A percentile compares a stretch with the other conserved stretches of the same genome.
These are phyloP conservation scores for Elaphurus davidianus DNA, from an alignment of 2,113 vertebrate genomes.

Conservation along the genomic window DNA sequence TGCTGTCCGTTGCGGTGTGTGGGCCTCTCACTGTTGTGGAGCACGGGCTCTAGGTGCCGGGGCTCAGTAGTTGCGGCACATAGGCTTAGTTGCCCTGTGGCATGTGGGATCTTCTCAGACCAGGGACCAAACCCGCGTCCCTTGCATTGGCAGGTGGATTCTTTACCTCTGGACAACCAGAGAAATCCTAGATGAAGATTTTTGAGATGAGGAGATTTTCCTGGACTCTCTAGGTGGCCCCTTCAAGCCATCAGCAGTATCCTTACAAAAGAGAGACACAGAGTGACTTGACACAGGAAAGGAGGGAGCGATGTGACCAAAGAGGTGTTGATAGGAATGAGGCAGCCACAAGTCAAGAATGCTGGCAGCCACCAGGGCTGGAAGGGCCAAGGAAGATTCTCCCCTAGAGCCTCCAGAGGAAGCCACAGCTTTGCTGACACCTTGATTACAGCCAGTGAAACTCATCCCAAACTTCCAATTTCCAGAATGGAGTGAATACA, in stretches of 20 bases:
- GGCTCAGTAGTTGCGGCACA: background rate
- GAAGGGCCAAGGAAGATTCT: background rate
- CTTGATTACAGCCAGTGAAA: background rate
- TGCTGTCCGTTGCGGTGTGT: rapidly evolving
- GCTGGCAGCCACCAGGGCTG: background rate
- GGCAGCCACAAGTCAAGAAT: background rate
- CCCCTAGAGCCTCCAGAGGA: background rate
- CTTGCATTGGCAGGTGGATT: background rate
- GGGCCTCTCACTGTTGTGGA: background rate
- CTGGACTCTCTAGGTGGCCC: background rate
- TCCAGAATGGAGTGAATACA: background rate
- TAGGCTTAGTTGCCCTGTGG: background rate
- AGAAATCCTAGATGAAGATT: background rate
- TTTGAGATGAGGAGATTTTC: background rate
- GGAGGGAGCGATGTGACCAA: background rate
- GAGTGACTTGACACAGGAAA: background rate
- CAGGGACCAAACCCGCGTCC: background rate
- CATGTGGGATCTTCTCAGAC: background rate
- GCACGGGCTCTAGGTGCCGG: background rate
- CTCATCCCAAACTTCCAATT: background rate
- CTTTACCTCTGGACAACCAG: background rate
- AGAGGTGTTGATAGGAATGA: background rate
- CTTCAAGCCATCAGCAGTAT: background rate
- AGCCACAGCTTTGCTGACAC: background rate
- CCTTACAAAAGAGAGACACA: background rate